Base-by-base conservation (phyloP, 2,797 vertebrate species). In the Macropodus opercularis region DNA sequence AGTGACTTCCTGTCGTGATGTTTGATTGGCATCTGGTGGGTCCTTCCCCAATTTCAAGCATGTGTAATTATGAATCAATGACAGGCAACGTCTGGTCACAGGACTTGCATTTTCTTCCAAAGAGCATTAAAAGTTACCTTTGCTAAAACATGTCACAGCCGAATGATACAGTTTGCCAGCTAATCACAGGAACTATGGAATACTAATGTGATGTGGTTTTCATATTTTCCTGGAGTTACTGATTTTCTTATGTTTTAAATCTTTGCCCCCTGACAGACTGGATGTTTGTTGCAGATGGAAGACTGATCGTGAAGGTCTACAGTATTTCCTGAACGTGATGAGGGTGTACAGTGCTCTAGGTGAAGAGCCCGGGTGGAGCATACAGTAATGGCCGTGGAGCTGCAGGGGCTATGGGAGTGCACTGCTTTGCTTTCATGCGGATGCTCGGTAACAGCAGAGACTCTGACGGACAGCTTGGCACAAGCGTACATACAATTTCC, bases 11-110 rank as follows among this genome's bases (percentile, higher is more conserved):
- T 89, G 89, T 90, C 89, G 80, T 26, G 49, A 35, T 17, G 65
- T 69, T 67, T 87, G 80, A 90, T 80, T 80, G 85, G 80, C 86
- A 85, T 77, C 68, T 75, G 62, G 51, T 31, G 61, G 60, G 65
- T 67, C 76, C 73, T 47, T 56, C 65, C 77, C 71, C 72, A 18
- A 38, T 59, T 77, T 63, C 52, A 71, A 75, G 61, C 64, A 68
- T 72, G 80, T 83, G 69, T 89, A 89, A 92, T 90, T 86, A 90
- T 72, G 59, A 83, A 85, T 84, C 87, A 87, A 88, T 88, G 77
- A 78, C 42, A 29, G 36, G 60, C 38, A n/a, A 36, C 18, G 70
- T 63, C 72, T 76, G 70, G 72, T 70, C 76, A 81, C 60, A 62
- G 52, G 52, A 47, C n/a, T 5, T 15, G 3, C 21, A 66, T 36